Conservation (phyloP, 37 sponge, comb jelly and placozoan species). For the Ephydatia muelleri region DNA sequence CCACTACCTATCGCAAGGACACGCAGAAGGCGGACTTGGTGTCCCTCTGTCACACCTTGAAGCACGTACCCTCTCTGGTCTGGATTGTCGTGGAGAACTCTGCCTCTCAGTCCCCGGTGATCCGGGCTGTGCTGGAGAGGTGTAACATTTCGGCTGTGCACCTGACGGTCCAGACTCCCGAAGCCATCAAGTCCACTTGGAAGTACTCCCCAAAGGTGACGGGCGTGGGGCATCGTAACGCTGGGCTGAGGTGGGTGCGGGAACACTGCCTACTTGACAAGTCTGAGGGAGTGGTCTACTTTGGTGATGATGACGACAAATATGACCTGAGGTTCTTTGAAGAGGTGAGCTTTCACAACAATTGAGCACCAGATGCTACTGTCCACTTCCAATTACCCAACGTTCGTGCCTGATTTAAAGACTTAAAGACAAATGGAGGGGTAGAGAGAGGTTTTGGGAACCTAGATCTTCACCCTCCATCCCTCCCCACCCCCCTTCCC, state of each 20-base stretch:
- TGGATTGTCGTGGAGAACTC: slow-evolving; percentile 97
- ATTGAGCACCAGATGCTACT: too few relatives aligned
- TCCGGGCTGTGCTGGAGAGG: background rate
- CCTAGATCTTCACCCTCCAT: too few relatives aligned
- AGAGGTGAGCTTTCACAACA: background rate
- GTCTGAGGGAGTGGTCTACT: background rate
- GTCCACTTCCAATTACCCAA: too few relatives aligned
- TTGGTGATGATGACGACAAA: background rate
- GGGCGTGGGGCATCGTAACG: background rate
- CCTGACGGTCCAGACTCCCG: background rate
- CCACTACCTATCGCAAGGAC: slow-evolving; percentile 88
- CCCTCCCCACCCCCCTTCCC: too few relatives aligned
- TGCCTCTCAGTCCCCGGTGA: background rate
- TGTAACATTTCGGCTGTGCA: background rate
- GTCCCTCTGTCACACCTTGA: slow-evolving; percentile 83
- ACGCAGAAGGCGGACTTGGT: slow-evolving; percentile 97
- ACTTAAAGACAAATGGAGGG: too few relatives aligned
- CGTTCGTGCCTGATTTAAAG: too few relatives aligned
- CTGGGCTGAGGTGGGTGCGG: background rate
- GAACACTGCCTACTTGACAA: background rate
- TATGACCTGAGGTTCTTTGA: background rate
- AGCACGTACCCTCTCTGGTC: slow-evolving; percentile 78
- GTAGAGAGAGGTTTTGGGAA: too few relatives aligned
- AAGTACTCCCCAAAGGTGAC: background rate
- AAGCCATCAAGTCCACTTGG: background rate